Evolutionary conservation across 2,888 invertebrate genomes (phyloP).

Genomic region (Ichneumoninae sp.): DNA sequence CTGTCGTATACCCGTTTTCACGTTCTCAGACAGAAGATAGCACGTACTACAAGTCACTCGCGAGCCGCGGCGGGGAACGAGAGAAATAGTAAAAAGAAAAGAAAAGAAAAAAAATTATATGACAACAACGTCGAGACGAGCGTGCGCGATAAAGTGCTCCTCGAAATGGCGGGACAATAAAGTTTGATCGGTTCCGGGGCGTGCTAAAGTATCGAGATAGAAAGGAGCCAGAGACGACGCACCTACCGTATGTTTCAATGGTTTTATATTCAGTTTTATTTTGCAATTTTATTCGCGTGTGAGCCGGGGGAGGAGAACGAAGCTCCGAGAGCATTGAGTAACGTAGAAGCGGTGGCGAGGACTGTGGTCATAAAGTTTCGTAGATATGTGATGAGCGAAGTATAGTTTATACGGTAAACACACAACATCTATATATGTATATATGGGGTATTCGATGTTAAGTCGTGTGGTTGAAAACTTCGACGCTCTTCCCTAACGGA

Average conservation of each 20-base stretch:
- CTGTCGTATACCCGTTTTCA: constrained; percentile 22
- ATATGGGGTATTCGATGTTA: no score
- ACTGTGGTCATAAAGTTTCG: constrained; percentile 58
- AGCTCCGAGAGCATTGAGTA: constrained; percentile 31
- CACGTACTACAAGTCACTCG: constrained; percentile 56
- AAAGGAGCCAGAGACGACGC: constrained; percentile 6
- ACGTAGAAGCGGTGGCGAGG: constrained; percentile 5
- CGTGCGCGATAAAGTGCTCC: constrained; percentile 60
- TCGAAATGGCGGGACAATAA: constrained; percentile 62
- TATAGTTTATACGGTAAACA: constrained; percentile 40
- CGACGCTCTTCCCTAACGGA: no score
- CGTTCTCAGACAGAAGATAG: constrained; percentile 27
- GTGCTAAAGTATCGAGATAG: constrained; percentile 51
- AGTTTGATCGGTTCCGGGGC: constrained; percentile 62
- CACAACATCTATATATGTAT: neutral
- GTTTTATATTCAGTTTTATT: constrained; percentile 67
- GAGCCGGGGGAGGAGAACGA: neutral
- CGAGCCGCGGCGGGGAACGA: neutral
- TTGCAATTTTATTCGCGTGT: constrained; percentile 58
- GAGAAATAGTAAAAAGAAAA: constrained; percentile 6
- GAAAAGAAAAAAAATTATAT: constrained; percentile 1
- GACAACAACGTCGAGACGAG: constrained; percentile 50
- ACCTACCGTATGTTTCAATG: constrained; percentile 58
- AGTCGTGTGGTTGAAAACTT: no score
- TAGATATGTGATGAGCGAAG: constrained; percentile 57